These are phyloP conservation scores for Epinotia demarniana DNA, from an alignment of 2,888 invertebrate species.

Conservation along the genomic window DNA sequence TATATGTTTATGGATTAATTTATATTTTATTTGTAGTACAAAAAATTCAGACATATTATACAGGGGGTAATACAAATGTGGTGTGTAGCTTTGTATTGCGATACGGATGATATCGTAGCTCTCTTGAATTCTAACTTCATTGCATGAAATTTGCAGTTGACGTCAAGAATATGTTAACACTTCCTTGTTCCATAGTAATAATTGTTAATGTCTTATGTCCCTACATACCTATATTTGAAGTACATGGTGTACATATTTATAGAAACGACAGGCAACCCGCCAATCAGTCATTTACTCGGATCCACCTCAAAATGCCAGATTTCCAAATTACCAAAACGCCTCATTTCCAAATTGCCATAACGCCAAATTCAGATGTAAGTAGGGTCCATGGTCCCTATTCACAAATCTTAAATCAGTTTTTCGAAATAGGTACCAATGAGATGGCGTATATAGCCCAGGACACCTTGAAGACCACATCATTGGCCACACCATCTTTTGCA, in stretches of 20 bases:
- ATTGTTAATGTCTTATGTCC: too few species aligned
- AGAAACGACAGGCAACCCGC: neutral
- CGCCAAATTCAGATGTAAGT: neutral
- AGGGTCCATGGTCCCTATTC: neutral
- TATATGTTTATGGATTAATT: neutral
- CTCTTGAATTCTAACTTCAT: neutral
- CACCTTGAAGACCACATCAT: neutral
- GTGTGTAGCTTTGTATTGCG: too few species aligned
- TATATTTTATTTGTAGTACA: too few species aligned
- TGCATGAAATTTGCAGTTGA: neutral
- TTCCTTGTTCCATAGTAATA: too few species aligned
- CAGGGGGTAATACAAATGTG: too few species aligned
- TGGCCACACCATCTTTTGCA: neutral
- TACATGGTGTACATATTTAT: neutral
- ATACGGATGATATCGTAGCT: neutral
- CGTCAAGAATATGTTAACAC: too few species aligned
- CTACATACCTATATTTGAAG: too few species aligned
- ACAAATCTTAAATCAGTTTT: neutral
- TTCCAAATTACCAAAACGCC: too few species aligned
- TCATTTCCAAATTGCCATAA: constrained; percentile 6
- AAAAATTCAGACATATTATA: too few species aligned
- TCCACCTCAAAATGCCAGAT: neutral
- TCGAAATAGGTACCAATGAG: constrained; percentile 1
- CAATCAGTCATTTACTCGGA: neutral
- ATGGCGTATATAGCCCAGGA: neutral